A percentile compares a stretch with the other conserved stretches of the same genome.
Evolutionary conservation across 2,113 vertebrate species (phyloP).

Genomic region (pig (Sus scrofa)): DNA sequence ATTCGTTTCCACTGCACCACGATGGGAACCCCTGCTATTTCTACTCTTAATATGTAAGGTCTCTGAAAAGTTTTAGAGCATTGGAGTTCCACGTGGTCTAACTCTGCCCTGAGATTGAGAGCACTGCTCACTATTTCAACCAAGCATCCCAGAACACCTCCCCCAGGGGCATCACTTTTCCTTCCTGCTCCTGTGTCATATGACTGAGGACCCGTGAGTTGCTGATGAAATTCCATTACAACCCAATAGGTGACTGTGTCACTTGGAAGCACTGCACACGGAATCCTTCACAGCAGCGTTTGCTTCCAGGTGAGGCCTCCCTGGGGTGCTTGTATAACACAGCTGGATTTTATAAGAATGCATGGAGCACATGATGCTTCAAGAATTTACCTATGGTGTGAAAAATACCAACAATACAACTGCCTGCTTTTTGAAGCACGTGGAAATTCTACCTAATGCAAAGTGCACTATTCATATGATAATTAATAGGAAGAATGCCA

Average conservation of each 20-base stretch:
- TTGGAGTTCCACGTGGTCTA: background rate
- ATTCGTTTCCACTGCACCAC: too few relatives aligned
- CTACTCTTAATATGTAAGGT: background rate
- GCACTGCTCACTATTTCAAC: background rate
- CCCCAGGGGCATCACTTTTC: accelerated
- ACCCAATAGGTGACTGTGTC: background rate
- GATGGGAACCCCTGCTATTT: too few relatives aligned
- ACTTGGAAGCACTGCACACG: too few relatives aligned
- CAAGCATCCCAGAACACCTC: background rate
- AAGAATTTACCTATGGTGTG: background rate
- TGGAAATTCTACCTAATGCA: background rate
- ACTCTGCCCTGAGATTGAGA: background rate
- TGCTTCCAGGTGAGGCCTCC: background rate
- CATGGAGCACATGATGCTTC: background rate
- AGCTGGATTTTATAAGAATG: background rate
- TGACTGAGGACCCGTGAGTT: accelerated
- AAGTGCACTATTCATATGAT: background rate
- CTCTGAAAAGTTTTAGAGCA: background rate
- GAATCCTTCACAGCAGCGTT: background rate
- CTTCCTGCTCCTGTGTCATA: background rate
- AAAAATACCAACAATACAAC: background rate
- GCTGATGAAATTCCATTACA: background rate
- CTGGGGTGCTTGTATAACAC: accelerated
- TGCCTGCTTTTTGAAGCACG: background rate
- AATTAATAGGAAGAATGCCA: background rate